These are phyloP conservation scores for Falco biarmicus DNA, from an alignment of 2,797 vertebrate species.

Conservation along the genomic window DNA sequence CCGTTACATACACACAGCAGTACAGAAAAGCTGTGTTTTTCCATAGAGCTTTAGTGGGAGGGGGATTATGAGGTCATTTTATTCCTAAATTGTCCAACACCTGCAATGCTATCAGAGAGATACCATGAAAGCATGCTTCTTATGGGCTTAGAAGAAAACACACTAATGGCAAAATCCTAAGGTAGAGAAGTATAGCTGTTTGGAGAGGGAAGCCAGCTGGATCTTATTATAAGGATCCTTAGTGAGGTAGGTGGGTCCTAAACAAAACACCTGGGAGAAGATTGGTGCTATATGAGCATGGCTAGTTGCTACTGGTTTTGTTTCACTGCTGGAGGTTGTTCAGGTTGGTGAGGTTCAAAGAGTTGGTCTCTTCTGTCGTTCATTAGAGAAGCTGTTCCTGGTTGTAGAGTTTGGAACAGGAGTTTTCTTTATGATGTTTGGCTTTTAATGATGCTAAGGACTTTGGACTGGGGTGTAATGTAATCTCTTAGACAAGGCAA, in stretches of 20 bases:
- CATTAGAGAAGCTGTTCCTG: background rate
- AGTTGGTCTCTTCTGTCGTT: background rate
- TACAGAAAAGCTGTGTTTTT: background rate
- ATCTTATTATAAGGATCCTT: background rate
- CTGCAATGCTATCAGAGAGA: background rate
- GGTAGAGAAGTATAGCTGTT: background rate
- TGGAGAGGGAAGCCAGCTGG: background rate
- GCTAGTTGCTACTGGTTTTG: background rate
- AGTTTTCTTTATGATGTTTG: background rate
- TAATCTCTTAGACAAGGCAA: background rate
- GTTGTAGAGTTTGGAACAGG: background rate
- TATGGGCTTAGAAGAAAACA: background rate
- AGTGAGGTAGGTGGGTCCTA: background rate
- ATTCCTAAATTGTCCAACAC: background rate
- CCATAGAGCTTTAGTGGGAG: background rate
- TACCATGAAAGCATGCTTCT: background rate
- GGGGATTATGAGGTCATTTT: background rate
- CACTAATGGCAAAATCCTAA: background rate
- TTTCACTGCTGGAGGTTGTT: background rate
- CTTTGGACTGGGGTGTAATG: background rate
- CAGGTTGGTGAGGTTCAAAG: background rate
- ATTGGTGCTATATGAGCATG: background rate
- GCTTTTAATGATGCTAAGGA: background rate
- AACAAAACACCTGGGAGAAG: background rate
- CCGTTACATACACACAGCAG: background rate